Evolutionary conservation across 2,113 vertebrate species (phyloP).

Genomic region (Poecile atricapillus): DNA sequence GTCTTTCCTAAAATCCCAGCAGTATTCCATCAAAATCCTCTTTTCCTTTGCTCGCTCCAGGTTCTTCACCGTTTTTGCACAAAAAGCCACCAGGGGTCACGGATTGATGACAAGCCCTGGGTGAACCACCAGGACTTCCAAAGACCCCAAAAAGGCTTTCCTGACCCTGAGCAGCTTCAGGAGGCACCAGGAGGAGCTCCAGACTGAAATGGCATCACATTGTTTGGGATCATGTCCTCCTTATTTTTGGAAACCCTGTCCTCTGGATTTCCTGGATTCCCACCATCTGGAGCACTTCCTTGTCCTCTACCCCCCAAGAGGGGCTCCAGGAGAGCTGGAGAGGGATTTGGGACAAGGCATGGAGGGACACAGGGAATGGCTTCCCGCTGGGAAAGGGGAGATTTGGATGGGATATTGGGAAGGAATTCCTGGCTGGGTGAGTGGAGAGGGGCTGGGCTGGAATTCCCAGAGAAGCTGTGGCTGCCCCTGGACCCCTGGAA

Average conservation of each 20-base stretch:
- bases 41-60: not conserved
- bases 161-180: not conserved
- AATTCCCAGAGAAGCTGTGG: not conserved
- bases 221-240: accelerated
- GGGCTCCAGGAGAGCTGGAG: not conserved
- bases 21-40: not conserved
- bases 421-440: not conserved
- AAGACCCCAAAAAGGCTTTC: not conserved
- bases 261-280: not conserved
- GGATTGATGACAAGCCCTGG: not conserved
- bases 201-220: not conserved
- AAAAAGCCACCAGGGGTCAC: not conserved
- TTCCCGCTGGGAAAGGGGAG: not conserved
- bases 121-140: not conserved
- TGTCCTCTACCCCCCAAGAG: not conserved
- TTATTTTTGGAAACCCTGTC: not conserved
- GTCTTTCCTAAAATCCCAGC: not conserved
- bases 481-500: not conserved
- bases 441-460: not conserved
- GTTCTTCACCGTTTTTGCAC: not conserved
- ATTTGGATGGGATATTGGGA: not conserved
- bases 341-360: not conserved
- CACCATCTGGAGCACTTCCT: not conserved
- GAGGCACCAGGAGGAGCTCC: not conserved
- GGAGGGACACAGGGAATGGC: not conserved